phyloP scores from a whole-genome alignment of 2,888 invertebrate genomes.

The Dryadula phaetusa region DNA sequence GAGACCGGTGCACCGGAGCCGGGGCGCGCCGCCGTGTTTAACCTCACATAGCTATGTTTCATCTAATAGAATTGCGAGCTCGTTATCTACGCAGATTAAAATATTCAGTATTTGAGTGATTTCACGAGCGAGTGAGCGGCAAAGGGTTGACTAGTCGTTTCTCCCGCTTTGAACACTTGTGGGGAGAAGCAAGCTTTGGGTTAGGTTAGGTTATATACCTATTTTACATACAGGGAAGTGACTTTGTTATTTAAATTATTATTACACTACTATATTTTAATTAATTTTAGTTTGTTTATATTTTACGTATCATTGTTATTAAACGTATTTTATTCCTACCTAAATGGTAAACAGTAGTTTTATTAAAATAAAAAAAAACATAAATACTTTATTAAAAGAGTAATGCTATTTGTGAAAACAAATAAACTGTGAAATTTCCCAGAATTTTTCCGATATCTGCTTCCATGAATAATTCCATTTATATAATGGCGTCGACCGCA shows the following conservation, averaged over 20 bases:
- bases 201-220: slow-evolving; percentile 55
- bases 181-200: slow-evolving; percentile 64
- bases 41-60: slow-evolving; percentile 80
- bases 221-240: slow-evolving; percentile 70
- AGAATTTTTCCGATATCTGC: slow-evolving; percentile 75
- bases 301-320: too few relatives aligned
- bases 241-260: slow-evolving; percentile 45
- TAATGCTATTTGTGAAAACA: slow-evolving; percentile 59
- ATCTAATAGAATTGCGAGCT: slow-evolving; percentile 84
- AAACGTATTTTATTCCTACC: too few relatives aligned
- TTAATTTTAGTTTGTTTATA: not conserved
- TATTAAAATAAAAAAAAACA: not conserved
- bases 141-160: slow-evolving; percentile 84
- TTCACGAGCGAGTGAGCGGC: slow-evolving; percentile 83
- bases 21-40: slow-evolving; percentile 57
- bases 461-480: slow-evolving; percentile 80
- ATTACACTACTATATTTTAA: not conserved
- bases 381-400: not conserved
- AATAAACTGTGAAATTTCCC: slow-evolving; percentile 77
- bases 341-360: not conserved
- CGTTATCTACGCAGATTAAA: slow-evolving; percentile 85
- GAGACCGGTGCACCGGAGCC: slow-evolving; percentile 51
- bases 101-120: slow-evolving; percentile 85
- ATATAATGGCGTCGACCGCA: slow-evolving; percentile 77
- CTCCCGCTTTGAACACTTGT: slow-evolving; percentile 82